A percentile compares a stretch with the other conserved stretches of the same genome.
Evolutionary conservation across 2,113 vertebrate genomes (phyloP).

Genomic region (Saccopteryx leptura): DNA sequence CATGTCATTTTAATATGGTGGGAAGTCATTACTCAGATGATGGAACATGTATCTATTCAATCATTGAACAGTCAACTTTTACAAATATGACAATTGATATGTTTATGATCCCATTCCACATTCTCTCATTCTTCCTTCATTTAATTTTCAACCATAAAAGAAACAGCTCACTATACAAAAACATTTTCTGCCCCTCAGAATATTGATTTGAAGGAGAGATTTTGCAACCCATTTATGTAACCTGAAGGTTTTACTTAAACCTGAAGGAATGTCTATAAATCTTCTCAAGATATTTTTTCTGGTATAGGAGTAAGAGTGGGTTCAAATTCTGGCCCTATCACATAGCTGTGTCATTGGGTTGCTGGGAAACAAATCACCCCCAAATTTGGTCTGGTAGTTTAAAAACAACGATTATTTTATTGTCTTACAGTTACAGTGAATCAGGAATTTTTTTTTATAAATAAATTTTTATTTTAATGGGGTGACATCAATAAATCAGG

Average conservation of each 20-base stretch:
- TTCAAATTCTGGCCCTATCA: neutral
- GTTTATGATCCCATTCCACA: conserved; percentile 32
- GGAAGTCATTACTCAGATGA: conserved; percentile 7
- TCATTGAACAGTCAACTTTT: conserved; percentile 3
- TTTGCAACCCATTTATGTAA: neutral
- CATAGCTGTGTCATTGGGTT: neutral
- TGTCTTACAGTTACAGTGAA: neutral
- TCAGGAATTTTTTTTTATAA: neutral
- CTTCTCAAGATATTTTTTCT: neutral
- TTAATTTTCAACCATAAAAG: conserved; percentile 66
- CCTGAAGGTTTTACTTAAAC: neutral
- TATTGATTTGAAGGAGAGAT: conserved; percentile 32
- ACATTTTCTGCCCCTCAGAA: neutral
- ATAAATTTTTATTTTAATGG: too few relatives aligned
- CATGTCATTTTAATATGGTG: conserved; percentile 23
- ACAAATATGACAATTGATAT: neutral
- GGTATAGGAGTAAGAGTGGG: neutral
- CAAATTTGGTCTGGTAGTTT: neutral
- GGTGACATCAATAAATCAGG: too few relatives aligned
- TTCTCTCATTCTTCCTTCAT: conserved; percentile 25
- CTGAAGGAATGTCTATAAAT: neutral
- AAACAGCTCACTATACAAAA: conserved; percentile 7
- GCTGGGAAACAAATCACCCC: neutral
- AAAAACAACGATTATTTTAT: neutral
- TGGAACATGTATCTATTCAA: conserved; percentile 19